These are phyloP conservation scores for Gymnothorax reevesii DNA, from an alignment of 2,797 vertebrate species.

Conservation along the genomic window DNA sequence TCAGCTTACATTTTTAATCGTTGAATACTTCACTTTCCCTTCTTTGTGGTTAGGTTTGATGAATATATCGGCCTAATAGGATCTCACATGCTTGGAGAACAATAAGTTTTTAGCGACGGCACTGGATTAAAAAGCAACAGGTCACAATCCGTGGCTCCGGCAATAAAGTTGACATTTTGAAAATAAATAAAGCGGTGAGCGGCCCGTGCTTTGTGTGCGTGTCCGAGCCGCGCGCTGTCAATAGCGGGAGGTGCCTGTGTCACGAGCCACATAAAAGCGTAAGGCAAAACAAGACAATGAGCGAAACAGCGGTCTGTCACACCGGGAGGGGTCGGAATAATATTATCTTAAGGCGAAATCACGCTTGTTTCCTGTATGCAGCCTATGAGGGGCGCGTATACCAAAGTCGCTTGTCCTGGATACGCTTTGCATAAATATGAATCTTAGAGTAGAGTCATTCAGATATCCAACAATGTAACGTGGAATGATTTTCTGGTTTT, in stretches of 20 bases:
- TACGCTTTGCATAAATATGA: not conserved
- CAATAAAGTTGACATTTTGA: slow-evolving; percentile 39
- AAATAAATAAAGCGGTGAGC: slow-evolving; percentile 27
- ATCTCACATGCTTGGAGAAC: not conserved
- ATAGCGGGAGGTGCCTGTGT: slow-evolving; percentile 35
- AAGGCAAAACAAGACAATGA: slow-evolving; percentile 37
- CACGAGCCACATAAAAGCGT: slow-evolving; percentile 45
- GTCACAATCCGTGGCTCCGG: slow-evolving; percentile 29
- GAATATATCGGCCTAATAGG: not conserved
- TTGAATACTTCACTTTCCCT: not conserved
- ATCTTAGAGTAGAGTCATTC: not conserved
- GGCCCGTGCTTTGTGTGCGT: slow-evolving; percentile 26
- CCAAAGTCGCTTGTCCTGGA: not conserved
- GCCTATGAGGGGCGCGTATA: not conserved
- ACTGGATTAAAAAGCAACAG: slow-evolving; percentile 42
- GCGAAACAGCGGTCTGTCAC: slow-evolving; percentile 26
- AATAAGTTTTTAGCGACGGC: not conserved
- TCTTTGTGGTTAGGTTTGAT: not conserved
- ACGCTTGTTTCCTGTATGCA: not conserved
- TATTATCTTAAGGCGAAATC: slow-evolving; percentile 25
- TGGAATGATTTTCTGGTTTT: not conserved
- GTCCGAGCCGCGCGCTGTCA: slow-evolving; percentile 29
- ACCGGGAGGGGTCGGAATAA: slow-evolving; percentile 30
- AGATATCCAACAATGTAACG: not conserved
- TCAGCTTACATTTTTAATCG: not conserved